Percentiles rank a stretch among this genome's conserved stretches.
Evolutionary conservation across 2,888 invertebrate species (phyloP).

Genomic region (Drosophila borealis): DNA sequence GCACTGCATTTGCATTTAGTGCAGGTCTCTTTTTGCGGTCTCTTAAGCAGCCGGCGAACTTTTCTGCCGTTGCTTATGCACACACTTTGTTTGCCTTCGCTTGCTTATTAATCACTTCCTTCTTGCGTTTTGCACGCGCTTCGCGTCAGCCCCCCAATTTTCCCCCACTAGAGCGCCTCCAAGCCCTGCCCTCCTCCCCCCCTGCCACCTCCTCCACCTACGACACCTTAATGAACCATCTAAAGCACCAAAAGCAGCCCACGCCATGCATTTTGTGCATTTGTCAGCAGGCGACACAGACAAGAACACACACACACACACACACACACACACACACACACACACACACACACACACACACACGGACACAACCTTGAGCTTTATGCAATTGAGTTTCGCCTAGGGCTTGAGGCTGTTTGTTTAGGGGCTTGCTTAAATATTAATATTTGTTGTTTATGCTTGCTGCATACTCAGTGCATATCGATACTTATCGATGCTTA

Average conservation of each 20-base stretch:
- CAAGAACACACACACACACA: constrained; percentile 21
- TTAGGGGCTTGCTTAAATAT: constrained; percentile 8
- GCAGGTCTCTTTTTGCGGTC: constrained; percentile 44
- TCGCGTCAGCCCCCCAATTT: constrained; percentile 11
- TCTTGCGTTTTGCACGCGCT: constrained; percentile 60
- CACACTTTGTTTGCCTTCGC: constrained; percentile 48
- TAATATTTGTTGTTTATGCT: constrained; percentile 1
- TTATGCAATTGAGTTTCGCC: constrained; percentile 9
- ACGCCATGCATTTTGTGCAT: constrained; percentile 56
- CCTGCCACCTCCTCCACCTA: not conserved
- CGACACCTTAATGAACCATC: not conserved
- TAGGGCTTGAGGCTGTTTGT: not conserved
- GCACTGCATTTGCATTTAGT: constrained; percentile 24
- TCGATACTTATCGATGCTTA: constrained; percentile 8
- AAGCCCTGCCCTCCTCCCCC: not conserved
- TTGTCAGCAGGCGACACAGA: constrained; percentile 53
- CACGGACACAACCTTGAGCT: constrained; percentile 41
- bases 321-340: constrained; percentile 10
- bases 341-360: constrained; percentile 3
- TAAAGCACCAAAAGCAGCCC: constrained; percentile 2
- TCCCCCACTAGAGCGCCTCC: too few relatives aligned
- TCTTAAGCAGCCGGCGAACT: constrained; percentile 50
- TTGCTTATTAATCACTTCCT: constrained; percentile 73
- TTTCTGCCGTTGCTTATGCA: constrained; percentile 16
- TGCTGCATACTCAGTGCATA: not conserved